phyloP scores from a whole-genome alignment of 2,797 vertebrate genomes.

The Pantherophis alleghaniensis region DNA sequence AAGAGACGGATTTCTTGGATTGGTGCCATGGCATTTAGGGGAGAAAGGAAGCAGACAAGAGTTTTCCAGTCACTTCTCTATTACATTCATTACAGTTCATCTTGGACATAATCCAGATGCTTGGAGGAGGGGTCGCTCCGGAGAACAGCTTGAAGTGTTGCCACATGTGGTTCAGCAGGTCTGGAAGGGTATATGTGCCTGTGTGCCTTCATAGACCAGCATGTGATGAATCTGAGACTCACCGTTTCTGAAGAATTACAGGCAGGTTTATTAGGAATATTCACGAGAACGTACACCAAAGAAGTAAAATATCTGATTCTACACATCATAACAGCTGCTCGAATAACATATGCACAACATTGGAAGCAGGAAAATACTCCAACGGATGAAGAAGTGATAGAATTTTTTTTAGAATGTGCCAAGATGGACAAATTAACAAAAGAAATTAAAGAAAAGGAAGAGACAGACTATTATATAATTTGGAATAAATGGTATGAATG shows the following conservation, averaged over 20 bases:
- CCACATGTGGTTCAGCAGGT: background rate
- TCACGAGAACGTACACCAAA: too few relatives aligned
- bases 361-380: too few relatives aligned
- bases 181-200: background rate
- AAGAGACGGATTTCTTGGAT: background rate
- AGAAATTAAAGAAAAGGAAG: too few relatives aligned
- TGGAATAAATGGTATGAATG: too few relatives aligned
- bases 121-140: background rate
- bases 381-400: too few relatives aligned
- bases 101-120: background rate
- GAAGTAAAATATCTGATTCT: too few relatives aligned
- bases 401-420: too few relatives aligned
- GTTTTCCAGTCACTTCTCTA: conserved; percentile 10
- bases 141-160: background rate
- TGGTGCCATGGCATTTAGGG: background rate
- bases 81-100: background rate
- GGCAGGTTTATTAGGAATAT: too few relatives aligned
- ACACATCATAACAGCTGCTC: too few relatives aligned
- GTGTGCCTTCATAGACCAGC: background rate
- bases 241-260: background rate
- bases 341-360: too few relatives aligned
- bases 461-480: too few relatives aligned
- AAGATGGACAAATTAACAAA: too few relatives aligned
- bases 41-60: background rate
- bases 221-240: background rate